Percentiles rank a stretch among this genome's conserved stretches.
phyloP scores from a whole-genome alignment of 2,113 vertebrate genomes.

The Aphelocoma coerulescens region DNA sequence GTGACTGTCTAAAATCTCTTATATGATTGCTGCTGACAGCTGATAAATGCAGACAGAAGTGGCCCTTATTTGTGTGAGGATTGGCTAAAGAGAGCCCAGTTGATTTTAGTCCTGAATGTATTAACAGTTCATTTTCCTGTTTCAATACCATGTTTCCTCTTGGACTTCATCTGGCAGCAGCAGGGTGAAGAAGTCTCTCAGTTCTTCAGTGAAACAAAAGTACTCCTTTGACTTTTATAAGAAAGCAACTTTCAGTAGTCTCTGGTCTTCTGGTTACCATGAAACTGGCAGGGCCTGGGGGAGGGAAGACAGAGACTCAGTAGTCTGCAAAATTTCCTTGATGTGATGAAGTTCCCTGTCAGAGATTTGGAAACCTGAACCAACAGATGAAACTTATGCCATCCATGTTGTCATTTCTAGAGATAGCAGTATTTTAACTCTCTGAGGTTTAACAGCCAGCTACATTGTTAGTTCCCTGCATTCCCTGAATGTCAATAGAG shows the following conservation, averaged over 20 bases:
- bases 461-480: constrained; percentile 70
- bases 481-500: constrained; percentile 74
- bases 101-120: neutral
- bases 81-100: constrained; percentile 10
- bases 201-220: constrained; percentile 44
- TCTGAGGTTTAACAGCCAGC: constrained; percentile 62
- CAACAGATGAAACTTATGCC: constrained; percentile 73
- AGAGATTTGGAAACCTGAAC: constrained; percentile 80
- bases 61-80: neutral
- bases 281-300: constrained; percentile 45
- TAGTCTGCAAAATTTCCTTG: constrained; percentile 75
- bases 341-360: constrained; percentile 85
- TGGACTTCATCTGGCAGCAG: constrained; percentile 11
- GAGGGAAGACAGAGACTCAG: constrained; percentile 56
- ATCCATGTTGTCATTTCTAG: constrained; percentile 67
- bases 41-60: constrained; percentile 19
- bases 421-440: constrained; percentile 61
- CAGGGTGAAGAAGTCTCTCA: constrained; percentile 43
- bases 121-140: neutral
- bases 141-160: neutral
- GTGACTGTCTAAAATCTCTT: neutral
- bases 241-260: constrained; percentile 39
- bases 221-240: constrained; percentile 40
- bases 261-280: constrained; percentile 56
- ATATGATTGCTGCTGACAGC: neutral